These are phyloP conservation scores for Apodemia duryi DNA, from an alignment of 2,888 invertebrate species.

Conservation along the genomic window DNA sequence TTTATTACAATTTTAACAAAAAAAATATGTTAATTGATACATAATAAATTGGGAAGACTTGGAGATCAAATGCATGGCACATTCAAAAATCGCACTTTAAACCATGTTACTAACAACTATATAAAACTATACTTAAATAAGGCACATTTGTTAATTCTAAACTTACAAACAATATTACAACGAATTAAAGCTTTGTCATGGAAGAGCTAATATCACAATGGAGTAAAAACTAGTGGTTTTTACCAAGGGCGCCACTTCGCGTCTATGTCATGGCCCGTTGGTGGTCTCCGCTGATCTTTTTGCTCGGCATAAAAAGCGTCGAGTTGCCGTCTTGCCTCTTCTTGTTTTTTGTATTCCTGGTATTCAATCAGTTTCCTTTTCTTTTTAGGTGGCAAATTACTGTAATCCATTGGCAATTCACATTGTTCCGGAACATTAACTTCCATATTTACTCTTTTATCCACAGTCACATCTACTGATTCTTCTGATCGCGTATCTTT, in stretches of 20 bases:
- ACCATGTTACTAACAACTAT: conserved; percentile 19
- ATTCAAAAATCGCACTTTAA: conserved; percentile 23
- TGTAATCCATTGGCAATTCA: conserved; percentile 74
- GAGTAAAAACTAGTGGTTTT: conserved; percentile 24
- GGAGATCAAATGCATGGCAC: conserved; percentile 71
- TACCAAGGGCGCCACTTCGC: conserved; percentile 72
- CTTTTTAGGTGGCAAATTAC: conserved; percentile 75
- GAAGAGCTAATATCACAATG: conserved; percentile 73
- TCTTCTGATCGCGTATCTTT: conserved; percentile 42
- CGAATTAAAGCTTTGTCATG: conserved; percentile 76
- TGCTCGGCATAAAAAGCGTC: conserved; percentile 63
- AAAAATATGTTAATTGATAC: conserved; percentile 22
- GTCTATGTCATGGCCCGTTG: conserved; percentile 52
- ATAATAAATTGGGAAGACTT: conserved; percentile 53
- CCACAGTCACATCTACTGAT: conserved; percentile 44
- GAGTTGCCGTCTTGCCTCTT: conserved; percentile 64
- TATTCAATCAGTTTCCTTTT: conserved; percentile 76
- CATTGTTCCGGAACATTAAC: conserved; percentile 64
- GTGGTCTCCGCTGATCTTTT: conserved; percentile 54
- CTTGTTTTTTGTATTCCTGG: conserved; percentile 75
- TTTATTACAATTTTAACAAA: conserved; percentile 19
- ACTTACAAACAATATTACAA: conserved; percentile 52
- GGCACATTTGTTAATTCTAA: conserved; percentile 40
- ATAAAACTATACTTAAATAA: conserved; percentile 33
- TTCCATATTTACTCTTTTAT: conserved; percentile 52